Evolutionary conservation across 2,113 vertebrate species (phyloP).

Genomic region (Pygoscelis antarcticus): DNA sequence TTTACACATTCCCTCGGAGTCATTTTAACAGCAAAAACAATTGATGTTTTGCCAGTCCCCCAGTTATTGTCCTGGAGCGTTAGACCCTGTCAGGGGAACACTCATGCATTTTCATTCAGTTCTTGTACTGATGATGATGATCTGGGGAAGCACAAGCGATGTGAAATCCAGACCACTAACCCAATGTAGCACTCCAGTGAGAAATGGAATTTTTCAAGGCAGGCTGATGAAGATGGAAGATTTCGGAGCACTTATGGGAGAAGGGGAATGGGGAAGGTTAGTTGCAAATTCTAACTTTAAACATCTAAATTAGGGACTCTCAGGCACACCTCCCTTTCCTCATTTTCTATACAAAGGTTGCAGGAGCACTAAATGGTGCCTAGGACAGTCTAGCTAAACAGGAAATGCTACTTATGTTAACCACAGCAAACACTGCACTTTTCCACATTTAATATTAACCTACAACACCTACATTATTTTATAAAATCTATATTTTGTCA

Average conservation of each 20-base stretch:
- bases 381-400: not conserved
- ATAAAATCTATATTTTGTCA: not conserved
- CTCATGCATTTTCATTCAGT: not conserved
- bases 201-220: not conserved
- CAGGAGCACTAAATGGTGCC: not conserved
- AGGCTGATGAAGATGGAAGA: not conserved
- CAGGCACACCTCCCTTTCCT: not conserved
- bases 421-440: not conserved
- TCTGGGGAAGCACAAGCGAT: not conserved
- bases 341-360: not conserved
- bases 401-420: not conserved
- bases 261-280: not conserved
- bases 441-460: not conserved
- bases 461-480: not conserved
- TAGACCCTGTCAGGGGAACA: not conserved
- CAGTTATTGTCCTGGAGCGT: not conserved
- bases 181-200: not conserved
- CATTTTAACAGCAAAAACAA: not conserved
- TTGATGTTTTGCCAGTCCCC: not conserved
- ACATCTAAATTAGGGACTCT: not conserved
- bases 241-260: not conserved
- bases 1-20: not conserved
- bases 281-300: not conserved
- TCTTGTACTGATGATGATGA: not conserved
- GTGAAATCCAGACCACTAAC: not conserved